Evolutionary conservation across 23 tunicate genomes (phyloP), one percentile per base, ranked within the genome.

Genomic region (Botrylloides violaceus): DNA sequence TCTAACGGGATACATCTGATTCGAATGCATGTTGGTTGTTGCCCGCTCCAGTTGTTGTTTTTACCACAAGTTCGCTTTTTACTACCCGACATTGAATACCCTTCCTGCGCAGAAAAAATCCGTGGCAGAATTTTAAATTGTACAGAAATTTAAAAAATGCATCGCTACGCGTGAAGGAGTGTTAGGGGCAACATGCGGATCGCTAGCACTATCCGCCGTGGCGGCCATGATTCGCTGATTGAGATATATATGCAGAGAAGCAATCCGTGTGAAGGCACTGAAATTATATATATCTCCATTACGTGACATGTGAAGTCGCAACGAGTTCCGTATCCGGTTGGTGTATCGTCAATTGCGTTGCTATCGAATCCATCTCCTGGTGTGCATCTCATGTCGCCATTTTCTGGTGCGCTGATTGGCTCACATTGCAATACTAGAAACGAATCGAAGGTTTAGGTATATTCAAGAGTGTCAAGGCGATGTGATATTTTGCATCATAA

Each of bases 1-100:
- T 66, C 27, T 12, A 93, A 61, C 18, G 73, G 72, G 3, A 83
- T 84, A 86, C 98, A 93, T 77, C 81, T 83, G 79, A 93, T 86
- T 36, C 71, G 57, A 27, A 38, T 87, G 49, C 98, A 91, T n/a
- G 76, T 29, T 4, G 91, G 20, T 24, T 50, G 71, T 28, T 62
- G 76, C 9, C 91, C 91, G 31, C 80, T 55, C 98, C 98, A 91
- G 7, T 43, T 66, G n/a, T 73, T 48, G 64, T 79, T 85, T 23
- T 38, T 31, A 20, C 72, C 62, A 30, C 98, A 91, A 21, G 38
- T 70, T 79, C 91, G 48, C 0, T 61, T 33, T 23, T 25, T n/a
- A 23, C 80, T 47, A 9, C 98, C 98, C 3, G 78, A 21, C 32
- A 91, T 57, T 34, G 22, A 58, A 75, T 83, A 91, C 3, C 98